These are phyloP conservation scores for Mimachlamys varia DNA, from an alignment of 2,888 invertebrate species.

Conservation along the genomic window DNA sequence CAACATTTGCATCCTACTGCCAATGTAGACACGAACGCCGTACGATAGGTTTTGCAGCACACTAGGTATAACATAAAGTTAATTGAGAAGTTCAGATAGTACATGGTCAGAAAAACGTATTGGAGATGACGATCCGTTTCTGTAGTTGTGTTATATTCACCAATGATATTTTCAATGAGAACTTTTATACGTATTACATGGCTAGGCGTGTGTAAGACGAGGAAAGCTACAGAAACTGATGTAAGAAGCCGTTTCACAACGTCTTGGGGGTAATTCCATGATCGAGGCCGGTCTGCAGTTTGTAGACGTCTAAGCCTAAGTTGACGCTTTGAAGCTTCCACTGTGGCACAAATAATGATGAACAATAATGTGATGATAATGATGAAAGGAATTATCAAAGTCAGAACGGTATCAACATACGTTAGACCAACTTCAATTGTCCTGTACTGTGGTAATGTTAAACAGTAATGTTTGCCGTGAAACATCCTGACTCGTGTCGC, in stretches of 20 bases:
- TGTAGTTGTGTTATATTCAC: conserved; percentile 37
- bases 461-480: conserved; percentile 46
- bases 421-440: conserved; percentile 55
- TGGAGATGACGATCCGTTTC: conserved; percentile 48
- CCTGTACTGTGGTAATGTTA: conserved; percentile 49
- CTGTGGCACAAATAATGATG: conserved; percentile 51
- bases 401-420: conserved; percentile 61
- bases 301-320: conserved; percentile 44
- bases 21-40: neutral
- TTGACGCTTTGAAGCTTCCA: conserved; percentile 55
- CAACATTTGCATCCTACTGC: neutral
- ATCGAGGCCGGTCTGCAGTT: conserved; percentile 39
- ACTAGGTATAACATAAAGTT: conserved; percentile 69
- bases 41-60: conserved; percentile 44
- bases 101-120: conserved; percentile 64
- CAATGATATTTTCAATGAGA: conserved; percentile 53
- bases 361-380: conserved; percentile 56
- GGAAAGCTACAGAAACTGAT: conserved; percentile 63
- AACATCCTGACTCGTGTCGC: conserved; percentile 52
- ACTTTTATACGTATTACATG: conserved; percentile 62
- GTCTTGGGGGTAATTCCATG: conserved; percentile 52
- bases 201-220: conserved; percentile 65
- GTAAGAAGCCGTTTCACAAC: conserved; percentile 63
- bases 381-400: conserved; percentile 59
- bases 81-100: conserved; percentile 68